Evolutionary conservation across 1,140 invertebrate species (phyloP), one percentile per base, ranked within the genome.

Genomic region (Drosophila pseudoananassae): DNA sequence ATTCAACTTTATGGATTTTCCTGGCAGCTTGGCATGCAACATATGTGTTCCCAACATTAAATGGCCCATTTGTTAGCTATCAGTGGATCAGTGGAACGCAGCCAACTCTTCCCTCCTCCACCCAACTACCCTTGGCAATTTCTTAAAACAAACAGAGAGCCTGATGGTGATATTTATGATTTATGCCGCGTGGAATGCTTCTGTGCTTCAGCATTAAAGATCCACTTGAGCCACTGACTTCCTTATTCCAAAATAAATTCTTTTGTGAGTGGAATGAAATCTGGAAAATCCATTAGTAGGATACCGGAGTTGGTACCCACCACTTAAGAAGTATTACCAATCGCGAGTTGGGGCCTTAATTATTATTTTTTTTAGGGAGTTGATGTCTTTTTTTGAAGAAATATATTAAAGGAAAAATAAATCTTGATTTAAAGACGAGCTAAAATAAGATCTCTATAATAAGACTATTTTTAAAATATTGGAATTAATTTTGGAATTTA

Each of bases 1-100:
- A 82, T 90, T 89, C 63, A 87, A 90, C 87, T 88, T 78, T 89
- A 87, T 87, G 53, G 75, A 76, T 76, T 93, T 93, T 65, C 64
- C 49, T 57, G 55, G 38, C 17, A 20, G 20, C 20, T 20, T 71
- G 43, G 55, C 60, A 72, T 58, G 69, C 76, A 61, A 74, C 63
- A 78, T 33, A 74, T 78, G 70, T 63, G 15, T 68, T 51, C 14
- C 36, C 63, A 60, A 54, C 51, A 65, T 65, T 66, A 66, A 60
- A 83, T 78, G 75, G 55, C 75, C 63, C 79, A 82, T 70, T 80
- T 76, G 53, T 51, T 76, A 46, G 63, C 63, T 73, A 79, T 83
- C 78, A 70, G 70, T 75, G 43, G 43, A 50, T 54, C 51, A 72
- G 45, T 59, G 60, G 52, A 73, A 78, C 55, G 47, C 20, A 68